Evolutionary conservation across 2,113 vertebrate species (phyloP), one percentile per base, ranked within the genome.

Genomic region (Hippoglossus stenolepis): DNA sequence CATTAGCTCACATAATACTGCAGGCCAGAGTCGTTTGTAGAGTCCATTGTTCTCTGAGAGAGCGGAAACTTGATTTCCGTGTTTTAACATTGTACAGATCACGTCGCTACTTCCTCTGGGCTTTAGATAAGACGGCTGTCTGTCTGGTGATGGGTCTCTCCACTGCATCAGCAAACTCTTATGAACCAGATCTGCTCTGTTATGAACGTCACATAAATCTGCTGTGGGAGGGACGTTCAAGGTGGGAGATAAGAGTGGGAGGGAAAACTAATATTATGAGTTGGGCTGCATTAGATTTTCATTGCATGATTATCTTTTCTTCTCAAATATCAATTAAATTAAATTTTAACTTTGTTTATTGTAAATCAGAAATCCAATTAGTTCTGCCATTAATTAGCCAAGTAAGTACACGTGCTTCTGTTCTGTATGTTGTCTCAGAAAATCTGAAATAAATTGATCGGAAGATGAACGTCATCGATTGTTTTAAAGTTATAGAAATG

Each of bases 101-200:
- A 15, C n/a, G 53, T 56, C 57, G 20, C 26, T 7, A 23, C 28
- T 63, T 71, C 28, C 47, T 67, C 76, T 51, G 82, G 76, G 63
- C 49, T 49, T 31, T 49, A 49, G 15, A 51, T 15, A 62, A 51
- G 5, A 21, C 64, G 3, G 10, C 17, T 53, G 58, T 12, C 10
- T 43, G 40, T 12, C 10, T 43, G 40, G 2, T 14, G 51, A 10
- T n/a, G 51, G 51, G n/a, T 53, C 49, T 47, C 62, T 60, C 20
- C 40, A 1, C 49, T 51, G 59, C 60, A 20, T 73, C 56, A 76
- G 73, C 79, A 65, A 76, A 73, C 68, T 64, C 18, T 1, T 15
- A 70, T 60, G 74, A 80, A 80, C 70, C 76, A 72, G 65, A 73
- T 18, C 47, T 28, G 70, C 60, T 38, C 28, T 58, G 18, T 78